Evolutionary conservation across 1,140 invertebrate genomes (phyloP), one percentile per base, ranked within the genome.

Genomic region (Tetraneura akinire): DNA sequence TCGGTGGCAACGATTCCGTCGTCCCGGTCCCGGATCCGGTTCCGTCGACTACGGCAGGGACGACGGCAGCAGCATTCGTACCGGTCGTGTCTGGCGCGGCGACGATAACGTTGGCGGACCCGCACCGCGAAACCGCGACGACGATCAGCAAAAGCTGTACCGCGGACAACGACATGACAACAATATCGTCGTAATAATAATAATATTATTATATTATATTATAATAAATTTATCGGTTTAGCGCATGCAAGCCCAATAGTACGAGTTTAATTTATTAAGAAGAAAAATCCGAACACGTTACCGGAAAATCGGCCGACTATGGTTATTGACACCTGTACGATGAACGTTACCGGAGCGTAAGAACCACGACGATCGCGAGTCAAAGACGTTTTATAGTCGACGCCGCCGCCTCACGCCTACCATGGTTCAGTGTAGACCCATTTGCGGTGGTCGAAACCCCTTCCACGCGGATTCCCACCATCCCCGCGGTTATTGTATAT

Each of bases 371-470:
- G 55, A 16, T 45, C 55, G 11, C 16, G 55, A 21, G 21, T 8
- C 29, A 9, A 45, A 42, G 53, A 57, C 53, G 74, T 78, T 78
- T 78, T 78, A 78, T 78, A 60, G n/a, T n/a, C 51, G 71, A 18
- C 29, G 47, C 14, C 51, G 51, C 16, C 26, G 66, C 21, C 1
- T 11, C 51, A 53, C 23, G 14, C 16, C 57, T 32, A 29, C 60
- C 18, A 62, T n/a, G n/a, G n/a, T n/a, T n/a, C n/a, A 26, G 45
- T 47, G 13, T 60, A 29, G 26, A 26, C 23, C 23, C 26, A 26
- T 14, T 26, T 9, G 9, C 64, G n/a, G 37, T 26, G 4, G 47
- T 3, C 8, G 37, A 14, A 26, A 62, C 16, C 21, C 55, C 53
- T 14, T 21, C 37, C 37, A 37, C 8, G 18, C 32, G 29, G 16